phyloP scores from a whole-genome alignment of 2,888 invertebrate species.

The Galerucella calmariensis region DNA sequence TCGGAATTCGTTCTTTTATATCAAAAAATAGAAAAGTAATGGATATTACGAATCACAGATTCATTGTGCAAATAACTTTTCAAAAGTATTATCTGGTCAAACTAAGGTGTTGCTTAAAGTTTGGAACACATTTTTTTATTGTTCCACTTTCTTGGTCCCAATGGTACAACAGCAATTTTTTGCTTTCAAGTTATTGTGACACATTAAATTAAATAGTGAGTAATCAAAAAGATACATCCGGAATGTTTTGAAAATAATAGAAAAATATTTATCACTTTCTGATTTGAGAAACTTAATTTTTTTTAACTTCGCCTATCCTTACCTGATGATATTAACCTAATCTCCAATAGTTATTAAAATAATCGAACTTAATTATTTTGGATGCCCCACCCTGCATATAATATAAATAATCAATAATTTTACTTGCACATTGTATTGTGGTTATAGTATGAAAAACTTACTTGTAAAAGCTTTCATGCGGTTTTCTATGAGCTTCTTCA shows the following conservation, averaged over 20 bases:
- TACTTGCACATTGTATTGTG: too few species aligned
- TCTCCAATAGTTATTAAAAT: background rate
- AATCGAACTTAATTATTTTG: background rate
- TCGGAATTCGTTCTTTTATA: too few species aligned
- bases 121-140: too few species aligned
- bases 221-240: background rate
- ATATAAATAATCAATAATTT: too few species aligned
- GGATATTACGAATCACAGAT: too few species aligned
- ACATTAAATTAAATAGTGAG: background rate
- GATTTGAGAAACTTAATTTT: background rate
- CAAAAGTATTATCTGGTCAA: too few species aligned
- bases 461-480: slow-evolving; percentile 36
- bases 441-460: slow-evolving; percentile 19
- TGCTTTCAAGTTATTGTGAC: background rate
- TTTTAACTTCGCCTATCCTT: background rate
- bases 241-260: background rate
- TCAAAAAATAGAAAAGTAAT: too few species aligned
- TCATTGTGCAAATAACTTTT: too few species aligned
- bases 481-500: slow-evolving; percentile 30
- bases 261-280: background rate
- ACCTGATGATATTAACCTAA: background rate
- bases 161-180: too few species aligned
- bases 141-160: too few species aligned
- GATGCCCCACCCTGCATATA: too few species aligned
- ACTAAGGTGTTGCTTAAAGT: too few species aligned